Evolutionary conservation across 2,888 invertebrate species (phyloP), one percentile per base, ranked within the genome.

Genomic region (Leptinotarsa peninsularis): DNA sequence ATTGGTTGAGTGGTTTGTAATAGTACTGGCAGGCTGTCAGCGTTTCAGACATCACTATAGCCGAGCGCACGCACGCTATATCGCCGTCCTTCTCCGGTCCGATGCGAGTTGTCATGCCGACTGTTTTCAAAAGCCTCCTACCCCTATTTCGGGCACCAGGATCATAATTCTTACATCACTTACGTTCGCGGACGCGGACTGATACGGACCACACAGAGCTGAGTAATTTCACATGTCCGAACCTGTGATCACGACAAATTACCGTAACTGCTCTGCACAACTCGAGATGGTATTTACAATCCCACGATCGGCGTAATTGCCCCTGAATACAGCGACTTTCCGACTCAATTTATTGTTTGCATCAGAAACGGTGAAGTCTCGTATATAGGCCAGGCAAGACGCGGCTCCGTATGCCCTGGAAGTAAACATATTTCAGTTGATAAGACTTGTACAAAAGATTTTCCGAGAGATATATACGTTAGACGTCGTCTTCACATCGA

Each of bases 1-100:
- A 88, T 88, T 87, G 88, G 87, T 86, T 84, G 87, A 87, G 85
- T 84, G 85, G 84, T 85, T 86, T 85, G 88, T 88, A 88, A 88
- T 88, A 87, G 87, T 86, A 87, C 88, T 87, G 87, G 87, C 87
- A 87, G 87, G 87, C 85, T 89, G 89, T 89, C 89, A 89, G 89
- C 88, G 87, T 88, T 88, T 88, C 88, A 88, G 88, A 89, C 88
- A 88, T 89, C 89, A 88, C 88, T 87, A 86, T 86, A 85, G 58
- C 85, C 84, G 85, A 83, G 87, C 88, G 88, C 88, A 88, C 88
- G 87, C 88, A 88, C 85, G 74, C 79, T 78, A 75, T 78, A 76
- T 54, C 76, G 69, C 79, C 76, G 79, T 85, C 85, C 83, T 84
- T 83, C 83, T 82, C 76, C 81, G 75, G 73, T 76, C 78, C 76